Conservation (phyloP, 1,140 invertebrate species). For the Drosophila yakuba region DNA sequence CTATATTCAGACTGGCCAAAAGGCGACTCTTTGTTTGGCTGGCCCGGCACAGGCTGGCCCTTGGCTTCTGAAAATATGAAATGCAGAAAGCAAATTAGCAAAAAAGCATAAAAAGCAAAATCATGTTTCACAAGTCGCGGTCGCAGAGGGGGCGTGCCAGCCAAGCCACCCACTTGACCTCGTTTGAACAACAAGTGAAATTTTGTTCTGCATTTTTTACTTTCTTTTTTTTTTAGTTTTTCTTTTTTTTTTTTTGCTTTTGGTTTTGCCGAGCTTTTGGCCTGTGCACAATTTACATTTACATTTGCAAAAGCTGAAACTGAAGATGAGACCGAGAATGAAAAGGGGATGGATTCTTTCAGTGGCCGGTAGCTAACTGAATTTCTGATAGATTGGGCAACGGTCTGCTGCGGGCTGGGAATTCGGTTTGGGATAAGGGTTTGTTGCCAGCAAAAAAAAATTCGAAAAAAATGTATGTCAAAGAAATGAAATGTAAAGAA, state of each 20-base stretch:
- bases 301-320: constrained; percentile 27
- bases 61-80: constrained; percentile 67
- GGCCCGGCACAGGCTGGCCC: constrained; percentile 31
- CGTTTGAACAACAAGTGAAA: constrained; percentile 73
- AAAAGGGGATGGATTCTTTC: constrained; percentile 36
- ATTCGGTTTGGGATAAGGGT: constrained; percentile 15
- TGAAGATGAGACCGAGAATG: constrained; percentile 43
- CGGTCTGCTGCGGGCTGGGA: constrained; percentile 9
- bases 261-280: not conserved
- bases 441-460: constrained; percentile 6
- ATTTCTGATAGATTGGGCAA: constrained; percentile 24
- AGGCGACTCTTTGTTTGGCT: constrained; percentile 33
- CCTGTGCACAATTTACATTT: constrained; percentile 31
- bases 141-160: constrained; percentile 21
- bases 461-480: not conserved
- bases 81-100: constrained; percentile 76
- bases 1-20: constrained; percentile 18
- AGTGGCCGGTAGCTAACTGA: constrained; percentile 41
- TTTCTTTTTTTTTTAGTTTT: constrained; percentile 1
- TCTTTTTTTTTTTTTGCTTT: not conserved
- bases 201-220: constrained; percentile 46
- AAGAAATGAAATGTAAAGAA: constrained; percentile 23
- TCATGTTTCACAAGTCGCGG: constrained; percentile 78
- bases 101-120: constrained; percentile 79
- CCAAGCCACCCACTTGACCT: constrained; percentile 74